These are phyloP conservation scores for Donacobius atricapilla DNA, from an alignment of 2,113 vertebrate species.

Conservation along the genomic window DNA sequence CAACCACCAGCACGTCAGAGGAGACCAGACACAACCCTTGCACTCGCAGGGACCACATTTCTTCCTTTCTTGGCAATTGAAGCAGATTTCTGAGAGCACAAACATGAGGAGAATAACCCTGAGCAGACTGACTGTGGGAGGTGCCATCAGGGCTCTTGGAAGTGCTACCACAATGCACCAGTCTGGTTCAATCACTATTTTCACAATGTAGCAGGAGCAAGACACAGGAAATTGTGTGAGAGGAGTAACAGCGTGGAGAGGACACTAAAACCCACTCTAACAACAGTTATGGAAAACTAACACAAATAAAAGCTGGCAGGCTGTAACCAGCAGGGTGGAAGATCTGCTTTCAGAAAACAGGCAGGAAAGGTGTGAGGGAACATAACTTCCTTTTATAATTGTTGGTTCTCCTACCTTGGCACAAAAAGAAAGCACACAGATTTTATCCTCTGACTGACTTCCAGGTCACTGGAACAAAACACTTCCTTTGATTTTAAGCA, in stretches of 20 bases:
- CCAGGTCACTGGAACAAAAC: conserved; percentile 9
- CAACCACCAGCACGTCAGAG: not conserved
- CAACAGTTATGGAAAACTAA: not conserved
- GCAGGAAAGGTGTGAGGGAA: conserved; percentile 57
- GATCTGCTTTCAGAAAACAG: conserved; percentile 34
- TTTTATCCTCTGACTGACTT: conserved; percentile 5
- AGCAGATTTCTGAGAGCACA: not conserved
- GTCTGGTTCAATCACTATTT: not conserved
- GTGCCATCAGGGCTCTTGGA: not conserved
- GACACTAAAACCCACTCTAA: not conserved
- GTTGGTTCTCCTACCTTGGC: conserved; percentile 38
- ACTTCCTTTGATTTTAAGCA: conserved; percentile 42
- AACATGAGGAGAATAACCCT: not conserved
- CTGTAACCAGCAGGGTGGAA: not conserved
- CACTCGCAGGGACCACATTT: not conserved
- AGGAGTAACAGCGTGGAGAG: not conserved
- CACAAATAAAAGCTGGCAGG: not conserved
- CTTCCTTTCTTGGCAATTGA: not conserved
- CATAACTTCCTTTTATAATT: conserved; percentile 38
- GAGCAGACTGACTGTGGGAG: not conserved
- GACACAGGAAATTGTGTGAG: not conserved
- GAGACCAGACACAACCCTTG: not conserved
- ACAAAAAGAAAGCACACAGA: not conserved
- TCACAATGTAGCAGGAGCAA: not conserved
- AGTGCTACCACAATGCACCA: not conserved